phyloP scores from a whole-genome alignment of 2,797 vertebrate genomes.

The Prunella strophiata region DNA sequence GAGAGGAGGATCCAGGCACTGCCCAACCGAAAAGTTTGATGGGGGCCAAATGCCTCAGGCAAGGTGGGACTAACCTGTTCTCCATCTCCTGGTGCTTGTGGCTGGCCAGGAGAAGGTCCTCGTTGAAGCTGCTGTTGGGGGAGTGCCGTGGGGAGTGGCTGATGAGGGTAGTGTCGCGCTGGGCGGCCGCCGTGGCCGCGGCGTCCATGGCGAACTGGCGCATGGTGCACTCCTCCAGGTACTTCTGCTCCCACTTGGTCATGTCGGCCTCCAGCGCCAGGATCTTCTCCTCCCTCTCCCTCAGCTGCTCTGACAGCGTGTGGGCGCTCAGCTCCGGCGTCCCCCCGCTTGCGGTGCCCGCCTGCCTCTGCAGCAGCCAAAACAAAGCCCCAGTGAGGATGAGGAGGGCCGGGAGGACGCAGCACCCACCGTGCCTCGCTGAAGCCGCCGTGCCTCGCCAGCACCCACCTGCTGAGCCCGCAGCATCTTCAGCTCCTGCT shows the following conservation, averaged over 20 bases:
- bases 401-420: neutral
- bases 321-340: slow-evolving; percentile 75
- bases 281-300: slow-evolving; percentile 92
- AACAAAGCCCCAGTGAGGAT: neutral
- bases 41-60: neutral
- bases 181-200: slow-evolving; percentile 91
- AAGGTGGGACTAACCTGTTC: slow-evolving; percentile 84
- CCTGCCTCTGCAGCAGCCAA: slow-evolving; percentile 72
- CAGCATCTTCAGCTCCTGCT: slow-evolving; percentile 94
- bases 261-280: slow-evolving; percentile 95
- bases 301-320: slow-evolving; percentile 85
- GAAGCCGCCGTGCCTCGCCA: neutral
- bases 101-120: slow-evolving; percentile 84
- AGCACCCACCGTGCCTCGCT: fast-evolving
- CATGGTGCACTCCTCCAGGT: slow-evolving; percentile 97
- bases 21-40: neutral
- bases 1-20: neutral
- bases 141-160: slow-evolving; percentile 93
- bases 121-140: slow-evolving; percentile 93
- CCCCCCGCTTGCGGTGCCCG: neutral
- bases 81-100: slow-evolving; percentile 96
- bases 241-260: slow-evolving; percentile 98
- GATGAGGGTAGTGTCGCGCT: slow-evolving; percentile 96
- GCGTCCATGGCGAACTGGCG: slow-evolving; percentile 98
- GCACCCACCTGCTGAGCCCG: slow-evolving; percentile 89